Evolutionary conservation across 1,140 invertebrate genomes (phyloP), one percentile per base, ranked within the genome.

Genomic region (Neodiprion pinetum): DNA sequence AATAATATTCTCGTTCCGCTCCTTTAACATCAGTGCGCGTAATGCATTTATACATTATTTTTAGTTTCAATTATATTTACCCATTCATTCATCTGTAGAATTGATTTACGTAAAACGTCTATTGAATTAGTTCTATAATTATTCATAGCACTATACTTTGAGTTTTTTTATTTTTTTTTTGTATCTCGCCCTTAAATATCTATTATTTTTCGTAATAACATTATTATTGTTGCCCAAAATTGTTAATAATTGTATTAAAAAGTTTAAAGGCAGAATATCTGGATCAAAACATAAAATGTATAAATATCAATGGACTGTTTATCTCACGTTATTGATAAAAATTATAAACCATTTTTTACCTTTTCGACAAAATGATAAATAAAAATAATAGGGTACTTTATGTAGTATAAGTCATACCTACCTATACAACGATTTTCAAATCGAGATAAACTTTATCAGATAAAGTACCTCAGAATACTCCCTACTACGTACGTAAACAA

Each of bases 281-380:
- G 11, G 53, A 61, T 61, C 53, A 61, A 61, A 61, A 9, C 53
- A 61, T 61, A 61, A 61, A 61, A 61, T 61, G 11, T 61, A 61
- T 40, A 40, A 40, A 40, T 61, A 61, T 61, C 53, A 61, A 61
- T 61, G 53, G 53, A 61, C 53, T 61, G 11, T 61, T 7, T 61
- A 61, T 9, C 53, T 61, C 11, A 61, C n/a, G n/a, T 14, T 61
- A 8, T 3, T 17, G 9, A 61, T 61, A 14, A 61, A 61, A 61
- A 61, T 61, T 61, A 61, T 61, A 61, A 61, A 61, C 53, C 53
- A 61, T 9, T 61, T 61, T 61, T 61, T 61, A 61, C 53, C 53
- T 5, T 61, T 61, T 61, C 53, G n/a, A 61, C 53, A 61, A 61
- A 61, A 61, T 5, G 53, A 61, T 61, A 61, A 61, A 61, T 61